Percentiles rank a stretch among this genome's conserved stretches.
Conservation (phyloP, 2,888 invertebrate genomes). For the Byasa hedistus region DNA sequence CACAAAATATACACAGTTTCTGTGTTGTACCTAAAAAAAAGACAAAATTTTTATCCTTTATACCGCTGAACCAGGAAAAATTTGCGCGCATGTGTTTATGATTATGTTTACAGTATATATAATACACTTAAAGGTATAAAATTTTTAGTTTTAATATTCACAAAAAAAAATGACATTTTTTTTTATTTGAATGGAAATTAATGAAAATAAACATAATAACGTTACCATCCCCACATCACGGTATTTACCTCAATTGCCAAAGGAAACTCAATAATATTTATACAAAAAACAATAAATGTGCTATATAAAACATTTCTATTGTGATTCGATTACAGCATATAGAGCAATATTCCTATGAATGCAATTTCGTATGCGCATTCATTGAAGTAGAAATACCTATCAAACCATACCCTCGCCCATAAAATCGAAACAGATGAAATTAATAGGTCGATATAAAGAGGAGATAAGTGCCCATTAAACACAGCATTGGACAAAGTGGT, state of each 20-base stretch:
- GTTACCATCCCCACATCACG: neutral
- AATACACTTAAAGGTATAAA: too few species aligned
- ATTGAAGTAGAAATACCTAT: slow-evolving; percentile 17
- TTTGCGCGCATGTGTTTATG: too few species aligned
- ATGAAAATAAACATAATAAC: neutral
- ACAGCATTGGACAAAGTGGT: slow-evolving; percentile 30
- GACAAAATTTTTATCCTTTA: too few species aligned
- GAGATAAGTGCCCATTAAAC: slow-evolving; percentile 34
- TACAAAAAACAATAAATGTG: neutral
- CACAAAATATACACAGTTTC: too few species aligned
- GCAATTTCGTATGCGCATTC: slow-evolving; percentile 14
- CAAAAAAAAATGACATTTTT: too few species aligned
- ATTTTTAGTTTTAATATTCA: too few species aligned
- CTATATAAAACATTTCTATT: neutral
- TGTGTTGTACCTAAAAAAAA: too few species aligned
- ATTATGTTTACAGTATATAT: too few species aligned
- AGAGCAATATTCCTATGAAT: slow-evolving; percentile 21
- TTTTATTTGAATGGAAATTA: too few species aligned
- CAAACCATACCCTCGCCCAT: slow-evolving; percentile 18
- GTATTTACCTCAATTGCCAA: neutral
- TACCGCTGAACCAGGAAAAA: too few species aligned
- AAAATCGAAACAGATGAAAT: slow-evolving; percentile 31
- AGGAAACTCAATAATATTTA: neutral
- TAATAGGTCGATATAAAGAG: slow-evolving; percentile 27
- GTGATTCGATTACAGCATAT: neutral